Base-by-base conservation (phyloP, 2,888 invertebrate species). In the Standfussiana lucernea region DNA sequence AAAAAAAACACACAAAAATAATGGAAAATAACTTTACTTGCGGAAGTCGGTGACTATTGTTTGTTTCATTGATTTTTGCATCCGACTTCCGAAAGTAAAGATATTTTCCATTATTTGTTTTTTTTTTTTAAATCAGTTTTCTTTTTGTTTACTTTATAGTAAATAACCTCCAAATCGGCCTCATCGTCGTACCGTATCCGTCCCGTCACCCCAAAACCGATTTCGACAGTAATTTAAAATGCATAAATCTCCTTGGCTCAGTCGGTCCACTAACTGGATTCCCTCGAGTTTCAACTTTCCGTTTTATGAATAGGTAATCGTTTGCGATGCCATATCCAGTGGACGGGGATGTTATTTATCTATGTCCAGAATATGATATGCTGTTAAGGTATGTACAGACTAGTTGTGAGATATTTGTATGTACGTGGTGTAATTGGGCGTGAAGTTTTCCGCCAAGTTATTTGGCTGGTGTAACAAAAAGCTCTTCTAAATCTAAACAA, bases 241-340 rank as follows among this genome's bases (percentile, higher is more conserved):
- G 95, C 95, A 96, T 96, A 95, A 96, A 96, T 95, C 94, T 95
- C 93, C 89, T 91, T 91, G 91, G 93, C 92, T 92, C 93, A 91
- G 93, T 92, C 92, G 92, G 92, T 91, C 89, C 92, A 92, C 93
- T 93, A 95, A 94, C 94, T 92, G 92, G 93, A 93, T 93, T 93
- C 95, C 94, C 93, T 68, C 67, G 94, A 92, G 95, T 88, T 93
- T 92, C 90, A 95, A 95, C 95, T 96, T 96, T 93, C 92, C 93
- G 93, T 94, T 94, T 94, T 94, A 95, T 96, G 95, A 95, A 96
- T 95, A 94, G 92, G 91, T 95, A 95, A 96, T 94, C 92, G 90
- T 90, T 91, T 90, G 92, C 88, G 89, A 92, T 92, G 87, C 88
- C 89, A 89, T 92, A 91, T 76, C 85, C 68, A 80, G 80, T 83